A percentile compares a stretch with the other conserved stretches of the same genome.
Conservation (phyloP, 2,113 vertebrate genomes). For the Misgurnus anguillicaudatus region DNA sequence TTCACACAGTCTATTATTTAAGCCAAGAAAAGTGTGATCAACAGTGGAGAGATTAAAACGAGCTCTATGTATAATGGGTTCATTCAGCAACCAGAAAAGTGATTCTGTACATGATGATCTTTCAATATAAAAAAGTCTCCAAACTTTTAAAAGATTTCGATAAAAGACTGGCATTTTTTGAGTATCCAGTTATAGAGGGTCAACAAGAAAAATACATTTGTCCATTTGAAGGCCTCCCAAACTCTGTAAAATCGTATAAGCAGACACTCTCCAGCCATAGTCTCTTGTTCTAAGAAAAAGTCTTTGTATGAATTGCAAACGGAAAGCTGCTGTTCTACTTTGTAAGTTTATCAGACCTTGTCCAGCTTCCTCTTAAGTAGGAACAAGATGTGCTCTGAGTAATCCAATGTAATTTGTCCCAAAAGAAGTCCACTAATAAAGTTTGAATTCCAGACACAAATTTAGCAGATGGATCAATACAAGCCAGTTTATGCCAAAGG, state of each 20-base stretch:
- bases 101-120: too few relatives aligned
- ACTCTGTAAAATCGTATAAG: background rate
- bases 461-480: background rate
- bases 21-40: background rate
- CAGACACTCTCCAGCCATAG: background rate
- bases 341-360: too few relatives aligned
- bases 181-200: background rate
- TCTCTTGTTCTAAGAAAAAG: background rate
- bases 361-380: background rate
- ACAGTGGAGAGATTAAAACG: background rate
- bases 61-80: too few relatives aligned
- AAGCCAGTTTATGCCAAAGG: background rate
- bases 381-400: background rate
- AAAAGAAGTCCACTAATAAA: background rate
- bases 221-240: background rate
- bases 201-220: background rate
- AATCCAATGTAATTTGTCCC: slow-evolving; percentile 7
- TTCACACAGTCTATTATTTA: background rate
- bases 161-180: background rate
- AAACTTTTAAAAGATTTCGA: background rate
- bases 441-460: background rate
- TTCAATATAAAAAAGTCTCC: background rate
- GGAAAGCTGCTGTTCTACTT: background rate
- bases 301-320: background rate
- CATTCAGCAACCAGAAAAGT: too few relatives aligned